Base-by-base conservation (phyloP, 2,888 invertebrate species). In the Parochlus steinenii region DNA sequence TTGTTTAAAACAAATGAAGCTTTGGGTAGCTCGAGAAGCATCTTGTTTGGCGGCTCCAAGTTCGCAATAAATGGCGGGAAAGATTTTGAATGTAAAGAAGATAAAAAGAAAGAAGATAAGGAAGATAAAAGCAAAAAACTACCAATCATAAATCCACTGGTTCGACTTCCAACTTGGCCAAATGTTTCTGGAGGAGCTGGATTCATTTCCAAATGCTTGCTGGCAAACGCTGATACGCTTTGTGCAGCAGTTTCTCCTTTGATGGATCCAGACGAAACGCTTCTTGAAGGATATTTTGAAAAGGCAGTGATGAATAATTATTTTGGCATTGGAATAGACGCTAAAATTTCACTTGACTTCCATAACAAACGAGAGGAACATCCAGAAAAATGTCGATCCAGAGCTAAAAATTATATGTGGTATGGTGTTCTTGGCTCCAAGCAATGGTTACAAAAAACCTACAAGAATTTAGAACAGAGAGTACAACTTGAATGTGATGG, bases 291-390 rank as follows among this genome's bases (percentile, higher is more conserved):
- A 1, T 85, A 80, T 56, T 81, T 81, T 48, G 95, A 97, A 58
- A 76, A 81, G 45, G 89, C 89, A 49, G 92, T 93, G 2, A 95
- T 97, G 95, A 97, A 95, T 60, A 97, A 97, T 55, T 97, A 97
- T 55, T 95, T 95, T 54, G 95, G 95, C 0, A 95, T 97, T 49
- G 95, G 95, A 1, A 85, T 97, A 42, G 95, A 97, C 61, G 95
- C 95, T 1, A 95, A 97, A 61, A 93, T 97, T 36, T 85, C 92
- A 0, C 62, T 95, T 28, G 95, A 95, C 54, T 97, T 97, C 54
- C 93, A 95, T 56, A 85, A 90, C 51, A 95, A 93, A 56, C 69
- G 95, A 19, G 93, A 95, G 52, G 92, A 92, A 49, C 90, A 93
- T 58, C 93, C 95, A 0, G 92, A 95, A 52, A 93, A 93, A 54